Conservation (phyloP, 2,797 vertebrate genomes). For the Coregonus ussuriensis region DNA sequence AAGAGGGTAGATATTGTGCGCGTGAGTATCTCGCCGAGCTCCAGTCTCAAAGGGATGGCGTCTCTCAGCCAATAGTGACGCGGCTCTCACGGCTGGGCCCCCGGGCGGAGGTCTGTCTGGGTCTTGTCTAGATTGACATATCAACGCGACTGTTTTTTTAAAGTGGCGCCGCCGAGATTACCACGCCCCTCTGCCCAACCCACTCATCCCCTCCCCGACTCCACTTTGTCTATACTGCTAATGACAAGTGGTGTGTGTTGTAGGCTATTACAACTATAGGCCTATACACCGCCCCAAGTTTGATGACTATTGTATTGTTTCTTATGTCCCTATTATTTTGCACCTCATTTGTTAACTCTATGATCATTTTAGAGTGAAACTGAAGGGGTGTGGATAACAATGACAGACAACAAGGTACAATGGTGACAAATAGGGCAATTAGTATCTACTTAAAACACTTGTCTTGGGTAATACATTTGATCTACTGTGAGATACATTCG, state of each 20-base stretch:
- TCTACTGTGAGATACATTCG: neutral
- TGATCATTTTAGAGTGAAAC: neutral
- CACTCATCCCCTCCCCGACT: neutral
- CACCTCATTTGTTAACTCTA: neutral
- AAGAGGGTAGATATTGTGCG: constrained; percentile 72
- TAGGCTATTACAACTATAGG: neutral
- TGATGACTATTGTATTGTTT: too few relatives aligned
- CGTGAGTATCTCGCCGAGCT: constrained; percentile 62
- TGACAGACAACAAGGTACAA: neutral
- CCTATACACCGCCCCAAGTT: neutral
- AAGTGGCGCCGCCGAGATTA: constrained; percentile 75
- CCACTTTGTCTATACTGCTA: neutral
- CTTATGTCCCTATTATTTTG: too few relatives aligned
- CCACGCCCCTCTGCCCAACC: constrained; percentile 26
- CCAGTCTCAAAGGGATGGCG: constrained; percentile 18
- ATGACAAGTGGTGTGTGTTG: neutral
- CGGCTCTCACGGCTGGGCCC: constrained; percentile 54
- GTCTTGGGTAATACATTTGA: neutral
- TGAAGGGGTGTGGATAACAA: neutral
- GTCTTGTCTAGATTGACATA: constrained; percentile 67
- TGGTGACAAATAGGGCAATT: neutral
- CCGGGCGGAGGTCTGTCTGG: constrained; percentile 67
- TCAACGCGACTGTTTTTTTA: constrained; percentile 76
- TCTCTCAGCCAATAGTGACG: constrained; percentile 54
- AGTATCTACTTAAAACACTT: neutral